Evolutionary conservation across 2,797 vertebrate species (phyloP).

Genomic region (Rhabdomys pumilio): DNA sequence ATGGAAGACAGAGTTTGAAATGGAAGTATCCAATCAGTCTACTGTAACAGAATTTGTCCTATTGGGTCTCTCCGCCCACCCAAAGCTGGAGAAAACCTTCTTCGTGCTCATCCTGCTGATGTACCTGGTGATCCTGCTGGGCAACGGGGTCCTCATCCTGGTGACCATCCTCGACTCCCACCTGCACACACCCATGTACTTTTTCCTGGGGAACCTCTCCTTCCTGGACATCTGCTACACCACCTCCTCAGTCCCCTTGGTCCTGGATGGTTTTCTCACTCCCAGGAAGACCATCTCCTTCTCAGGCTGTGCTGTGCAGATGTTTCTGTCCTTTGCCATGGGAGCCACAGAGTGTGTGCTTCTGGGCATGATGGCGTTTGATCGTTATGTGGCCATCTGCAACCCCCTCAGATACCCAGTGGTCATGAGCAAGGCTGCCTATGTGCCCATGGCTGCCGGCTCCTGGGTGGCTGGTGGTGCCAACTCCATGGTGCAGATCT

Average conservation of each 20-base stretch:
- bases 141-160: slow-evolving; percentile 78
- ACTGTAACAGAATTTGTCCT: slow-evolving; percentile 75
- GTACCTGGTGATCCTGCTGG: slow-evolving; percentile 74
- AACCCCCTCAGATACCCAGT: slow-evolving; percentile 38
- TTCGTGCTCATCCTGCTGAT: slow-evolving; percentile 68
- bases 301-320: slow-evolving; percentile 66
- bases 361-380: slow-evolving; percentile 74
- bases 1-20: slow-evolving; percentile 57
- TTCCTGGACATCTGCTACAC: slow-evolving; percentile 82
- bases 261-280: slow-evolving; percentile 56
- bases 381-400: slow-evolving; percentile 75
- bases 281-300: slow-evolving; percentile 68
- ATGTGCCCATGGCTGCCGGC: slow-evolving; percentile 7
- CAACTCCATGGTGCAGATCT: slow-evolving; percentile 66
- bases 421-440: background rate
- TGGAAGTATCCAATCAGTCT: slow-evolving; percentile 67
- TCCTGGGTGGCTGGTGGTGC: slow-evolving; percentile 70
- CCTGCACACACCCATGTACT: slow-evolving; percentile 78
- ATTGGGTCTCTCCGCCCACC: slow-evolving; percentile 66
- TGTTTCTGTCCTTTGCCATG: slow-evolving; percentile 81
- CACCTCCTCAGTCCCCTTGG: slow-evolving; percentile 54
- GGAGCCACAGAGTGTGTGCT: slow-evolving; percentile 80
- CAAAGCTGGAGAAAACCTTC: slow-evolving; percentile 10
- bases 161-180: slow-evolving; percentile 42
- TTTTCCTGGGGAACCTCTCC: slow-evolving; percentile 80